Evolutionary conservation across 2,888 invertebrate species (phyloP).

Genomic region (Scaptomyza caliginosa): DNA sequence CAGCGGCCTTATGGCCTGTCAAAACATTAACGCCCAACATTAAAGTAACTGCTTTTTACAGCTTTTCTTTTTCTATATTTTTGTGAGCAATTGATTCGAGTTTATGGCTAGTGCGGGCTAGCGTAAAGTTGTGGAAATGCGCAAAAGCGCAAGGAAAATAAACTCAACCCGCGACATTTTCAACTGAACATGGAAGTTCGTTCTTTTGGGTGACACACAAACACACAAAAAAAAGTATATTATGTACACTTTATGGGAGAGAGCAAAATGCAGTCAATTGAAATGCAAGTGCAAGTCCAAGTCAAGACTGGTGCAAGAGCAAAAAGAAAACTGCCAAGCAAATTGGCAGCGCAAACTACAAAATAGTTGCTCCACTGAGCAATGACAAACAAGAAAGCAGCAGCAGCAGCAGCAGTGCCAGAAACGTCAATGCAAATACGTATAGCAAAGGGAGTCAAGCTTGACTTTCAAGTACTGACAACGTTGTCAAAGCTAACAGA

Average conservation of each 20-base stretch:
- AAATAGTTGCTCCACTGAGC: constrained; percentile 68
- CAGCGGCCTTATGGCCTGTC: constrained; percentile 17
- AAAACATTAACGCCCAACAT: constrained; percentile 34
- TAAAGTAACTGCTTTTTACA: constrained; percentile 39
- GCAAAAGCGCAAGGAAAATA: constrained; percentile 44
- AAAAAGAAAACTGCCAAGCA: constrained; percentile 59
- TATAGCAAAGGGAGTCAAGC: constrained; percentile 6
- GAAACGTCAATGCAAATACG: constrained; percentile 46
- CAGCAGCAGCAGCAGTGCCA: constrained; percentile 13
- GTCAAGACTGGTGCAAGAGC: constrained; percentile 48
- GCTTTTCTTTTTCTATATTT: constrained; percentile 6
- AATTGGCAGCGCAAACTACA: constrained; percentile 74
- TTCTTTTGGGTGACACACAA: background rate
- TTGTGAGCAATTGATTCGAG: constrained; percentile 51
- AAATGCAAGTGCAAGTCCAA: constrained; percentile 58
- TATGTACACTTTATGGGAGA: background rate
- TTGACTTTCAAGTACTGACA: constrained; percentile 33
- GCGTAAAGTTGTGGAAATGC: constrained; percentile 58
- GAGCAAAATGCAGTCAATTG: constrained; percentile 65
- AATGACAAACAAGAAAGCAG: constrained; percentile 57
- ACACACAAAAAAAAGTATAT: background rate
- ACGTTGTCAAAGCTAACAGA: constrained; percentile 47
- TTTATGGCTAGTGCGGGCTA: constrained; percentile 52
- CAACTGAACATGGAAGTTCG: constrained; percentile 15
- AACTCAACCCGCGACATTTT: constrained; percentile 42